These are phyloP conservation scores for Phacellophora camtschatica DNA, from an alignment of 30 jellyfish, hydroid and myxozoan genomes.

Conservation along the genomic window DNA sequence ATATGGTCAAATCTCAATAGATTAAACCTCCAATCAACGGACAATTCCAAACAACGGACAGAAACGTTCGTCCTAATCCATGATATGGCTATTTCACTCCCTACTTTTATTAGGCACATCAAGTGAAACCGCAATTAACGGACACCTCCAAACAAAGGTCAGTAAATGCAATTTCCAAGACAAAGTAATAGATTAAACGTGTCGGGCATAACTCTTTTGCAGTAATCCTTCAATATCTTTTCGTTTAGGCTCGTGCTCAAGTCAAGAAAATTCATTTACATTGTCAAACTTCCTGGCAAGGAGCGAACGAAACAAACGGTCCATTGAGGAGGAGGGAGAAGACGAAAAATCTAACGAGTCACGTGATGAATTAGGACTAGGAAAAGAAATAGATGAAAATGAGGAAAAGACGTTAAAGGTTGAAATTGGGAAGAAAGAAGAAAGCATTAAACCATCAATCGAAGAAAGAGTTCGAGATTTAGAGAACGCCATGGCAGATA, in stretches of 20 bases:
- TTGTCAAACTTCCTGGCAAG: conserved; percentile 28
- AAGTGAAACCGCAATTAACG: too few species aligned
- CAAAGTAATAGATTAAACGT: not conserved
- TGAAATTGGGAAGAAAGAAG: not conserved
- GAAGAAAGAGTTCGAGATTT: conserved; percentile 15
- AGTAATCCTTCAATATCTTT: not conserved
- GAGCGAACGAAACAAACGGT: conserved; percentile 22
- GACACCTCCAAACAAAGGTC: too few species aligned
- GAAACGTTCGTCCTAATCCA: too few species aligned
- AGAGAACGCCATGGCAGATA: conserved; percentile 23
- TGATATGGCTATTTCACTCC: too few species aligned
- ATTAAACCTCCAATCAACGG: too few species aligned
- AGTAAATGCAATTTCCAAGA: not conserved
- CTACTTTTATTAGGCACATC: too few species aligned
- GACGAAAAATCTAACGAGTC: not conserved
- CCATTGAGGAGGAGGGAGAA: not conserved
- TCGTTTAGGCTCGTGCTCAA: conserved; percentile 30
- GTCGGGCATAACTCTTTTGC: not conserved
- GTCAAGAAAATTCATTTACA: conserved; percentile 38
- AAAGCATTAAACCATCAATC: not conserved
- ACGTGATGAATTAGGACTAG: not conserved
- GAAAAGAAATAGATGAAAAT: not conserved
- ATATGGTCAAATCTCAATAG: too few species aligned
- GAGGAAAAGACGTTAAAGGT: not conserved
- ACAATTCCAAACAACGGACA: too few species aligned